Conservation (phyloP, 1,140 invertebrate genomes). For the Ceratitis capitata region DNA sequence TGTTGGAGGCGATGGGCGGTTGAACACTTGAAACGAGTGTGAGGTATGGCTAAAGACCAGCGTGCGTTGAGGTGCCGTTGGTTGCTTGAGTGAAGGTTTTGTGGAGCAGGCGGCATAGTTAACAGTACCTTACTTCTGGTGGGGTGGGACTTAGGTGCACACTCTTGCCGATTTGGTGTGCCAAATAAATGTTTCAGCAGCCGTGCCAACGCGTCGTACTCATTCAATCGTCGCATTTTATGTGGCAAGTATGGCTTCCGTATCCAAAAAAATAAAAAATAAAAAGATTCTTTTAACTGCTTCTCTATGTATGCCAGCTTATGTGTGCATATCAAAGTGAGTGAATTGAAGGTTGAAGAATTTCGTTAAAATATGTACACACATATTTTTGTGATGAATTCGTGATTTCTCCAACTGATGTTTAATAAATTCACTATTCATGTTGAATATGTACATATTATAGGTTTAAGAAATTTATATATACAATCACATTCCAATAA, state of each 20-base stretch:
- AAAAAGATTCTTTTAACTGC: not conserved
- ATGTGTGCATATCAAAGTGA: not conserved
- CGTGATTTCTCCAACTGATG: not conserved
- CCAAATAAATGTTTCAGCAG: not conserved
- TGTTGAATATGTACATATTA: too few species aligned
- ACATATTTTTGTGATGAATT: not conserved
- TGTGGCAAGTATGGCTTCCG: constrained; percentile 7
- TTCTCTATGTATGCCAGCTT: too few species aligned
- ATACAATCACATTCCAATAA: too few species aligned
- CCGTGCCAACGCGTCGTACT: not conserved
- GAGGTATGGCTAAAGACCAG: too few species aligned
- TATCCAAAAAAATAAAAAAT: not conserved
- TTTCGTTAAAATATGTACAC: not conserved
- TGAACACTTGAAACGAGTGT: not conserved
- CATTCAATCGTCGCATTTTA: not conserved
- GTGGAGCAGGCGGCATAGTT: not conserved
- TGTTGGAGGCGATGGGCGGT: not conserved
- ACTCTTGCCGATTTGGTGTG: not conserved
- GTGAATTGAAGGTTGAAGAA: not conserved
- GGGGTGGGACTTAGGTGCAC: not conserved
- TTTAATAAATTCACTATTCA: not conserved
- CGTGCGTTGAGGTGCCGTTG: not conserved
- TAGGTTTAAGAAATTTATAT: too few species aligned
- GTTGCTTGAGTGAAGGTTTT: not conserved
- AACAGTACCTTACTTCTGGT: too few species aligned